Evolutionary conservation across 1,140 invertebrate genomes (phyloP), one percentile per base, ranked within the genome.

Genomic region (Gonatopus flavifemur): DNA sequence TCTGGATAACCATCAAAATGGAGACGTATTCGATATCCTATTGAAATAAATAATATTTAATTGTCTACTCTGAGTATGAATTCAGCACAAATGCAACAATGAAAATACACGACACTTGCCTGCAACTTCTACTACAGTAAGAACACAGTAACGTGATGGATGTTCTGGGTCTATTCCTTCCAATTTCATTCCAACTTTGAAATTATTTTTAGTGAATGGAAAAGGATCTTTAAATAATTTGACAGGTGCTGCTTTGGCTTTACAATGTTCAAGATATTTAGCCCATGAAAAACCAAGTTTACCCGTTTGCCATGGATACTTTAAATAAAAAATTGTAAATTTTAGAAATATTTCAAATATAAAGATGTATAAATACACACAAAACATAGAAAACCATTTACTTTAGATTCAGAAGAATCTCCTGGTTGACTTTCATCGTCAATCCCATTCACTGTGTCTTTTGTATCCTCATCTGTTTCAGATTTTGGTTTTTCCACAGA

Each of bases 131-230:
- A 86, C 86, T 13, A 97, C 88, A 13, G 87, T 89, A 19, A 94
- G 81, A 19, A 94, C 92, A 74, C 93, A 95, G 69, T 94, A 94
- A 37, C 91, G 75, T 0, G 89, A 88, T 42, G 92, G 93, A 75
- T 95, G 90, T 59, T 89, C 85, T 0, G 93, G 94, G 80, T 98
- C 94, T 49, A 96, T 92, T 1, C 91, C 94, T 80, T 98, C 95
- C 40, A 97, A 66, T 67, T 93, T 92, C 92, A 96, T 94, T 9
- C 93, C 93, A 42, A 88, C 82, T 75, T 84, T 83, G 57, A 92
- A 92, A 15, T 81, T 80, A 74, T 91, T 91, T 59, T 87, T 82
- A 35, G 59, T 75, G 66, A 81, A 87, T 35, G 81, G 89, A 57
- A 90, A 88, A 0, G 88, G 82, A 68, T 91, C 88, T 56, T 88